Evolutionary conservation across 2,113 vertebrate species (phyloP), one percentile per base, ranked within the genome.

Genomic region (Rhinopithecus roxellana): DNA sequence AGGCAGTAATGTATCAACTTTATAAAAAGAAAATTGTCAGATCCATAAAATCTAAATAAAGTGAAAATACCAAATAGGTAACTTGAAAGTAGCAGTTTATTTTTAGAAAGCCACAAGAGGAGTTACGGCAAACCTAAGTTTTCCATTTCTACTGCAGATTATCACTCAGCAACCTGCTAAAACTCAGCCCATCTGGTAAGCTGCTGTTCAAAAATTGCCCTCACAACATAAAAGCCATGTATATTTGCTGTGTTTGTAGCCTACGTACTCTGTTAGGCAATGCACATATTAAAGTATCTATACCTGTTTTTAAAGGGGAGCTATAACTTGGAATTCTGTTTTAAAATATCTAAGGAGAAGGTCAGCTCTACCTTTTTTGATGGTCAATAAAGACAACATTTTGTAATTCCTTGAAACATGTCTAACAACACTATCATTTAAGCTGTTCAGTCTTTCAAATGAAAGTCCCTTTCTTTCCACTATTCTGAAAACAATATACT

Each of bases 1-100:
- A 64, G 11, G 61, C 27, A 30, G 27, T 64, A 64, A 64, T 30
- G 27, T 64, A 64, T 30, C 61, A 64, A 64, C 27, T 2, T 64
- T 30, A 64, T 32, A 64, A 64, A 64, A 30, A 64, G 61, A 64
- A 64, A 64, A 64, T 30, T 30, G 30, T 27, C 12, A 79, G 35
- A 3, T 12, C 69, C 55, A 94, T 22, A 84, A 84, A 83, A 92
- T 90, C 59, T 87, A 43, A 96, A 88, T 80, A 55, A 92, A 92
- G 59, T 80, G 43, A 92, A 95, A 97, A 95, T 45, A 55, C 10
- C 35, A 86, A 78, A 72, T 27, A 52, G 9, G 17, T 45, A 80
- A 88, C 7, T 13, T 45, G 32, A 93, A 79, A 79, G 52, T 27
- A 92, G n/a, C 5, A 10, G 32, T 67, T 93, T 95, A 52, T 52